Conservation (phyloP, 2,888 invertebrate genomes). For the Oligia strigilis region DNA sequence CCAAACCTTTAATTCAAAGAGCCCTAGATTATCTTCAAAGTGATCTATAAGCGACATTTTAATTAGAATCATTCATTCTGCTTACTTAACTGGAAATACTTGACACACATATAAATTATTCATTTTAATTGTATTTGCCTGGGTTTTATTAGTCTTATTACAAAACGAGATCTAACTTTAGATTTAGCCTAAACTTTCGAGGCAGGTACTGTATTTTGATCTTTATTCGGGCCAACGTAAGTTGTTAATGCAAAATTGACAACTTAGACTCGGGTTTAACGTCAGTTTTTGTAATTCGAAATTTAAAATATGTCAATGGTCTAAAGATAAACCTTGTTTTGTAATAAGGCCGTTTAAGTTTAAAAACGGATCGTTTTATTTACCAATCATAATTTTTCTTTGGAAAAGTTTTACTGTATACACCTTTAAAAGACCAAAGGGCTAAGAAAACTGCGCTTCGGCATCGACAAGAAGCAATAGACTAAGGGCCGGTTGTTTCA, state of each 20-base stretch:
- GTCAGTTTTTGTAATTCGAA: not conserved
- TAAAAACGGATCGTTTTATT: not conserved
- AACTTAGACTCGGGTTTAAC: not conserved
- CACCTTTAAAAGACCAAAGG: not conserved
- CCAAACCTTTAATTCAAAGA: conserved; percentile 13
- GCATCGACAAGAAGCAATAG: not conserved
- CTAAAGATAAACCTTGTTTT: no score
- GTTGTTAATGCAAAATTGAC: not conserved
- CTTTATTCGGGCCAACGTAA: not conserved
- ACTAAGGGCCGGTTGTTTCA: not conserved
- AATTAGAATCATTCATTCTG: conserved; percentile 29
- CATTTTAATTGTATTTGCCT: conserved; percentile 20
- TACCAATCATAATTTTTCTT: no score
- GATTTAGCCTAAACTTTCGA: not conserved
- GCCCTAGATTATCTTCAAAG: conserved; percentile 22
- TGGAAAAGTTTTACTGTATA: not conserved
- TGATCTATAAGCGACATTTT: conserved; percentile 44
- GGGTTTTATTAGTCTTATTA: not conserved
- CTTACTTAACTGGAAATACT: conserved; percentile 19
- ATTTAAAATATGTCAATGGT: no score
- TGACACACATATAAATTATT: conserved; percentile 32
- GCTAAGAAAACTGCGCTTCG: not conserved
- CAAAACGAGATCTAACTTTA: not conserved
- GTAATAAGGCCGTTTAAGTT: not conserved
- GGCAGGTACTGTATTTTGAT: not conserved